A percentile compares a stretch with the other conserved stretches of the same genome.
Evolutionary conservation across 2,113 vertebrate genomes (phyloP).

Genomic region (Myotis brandtii): DNA sequence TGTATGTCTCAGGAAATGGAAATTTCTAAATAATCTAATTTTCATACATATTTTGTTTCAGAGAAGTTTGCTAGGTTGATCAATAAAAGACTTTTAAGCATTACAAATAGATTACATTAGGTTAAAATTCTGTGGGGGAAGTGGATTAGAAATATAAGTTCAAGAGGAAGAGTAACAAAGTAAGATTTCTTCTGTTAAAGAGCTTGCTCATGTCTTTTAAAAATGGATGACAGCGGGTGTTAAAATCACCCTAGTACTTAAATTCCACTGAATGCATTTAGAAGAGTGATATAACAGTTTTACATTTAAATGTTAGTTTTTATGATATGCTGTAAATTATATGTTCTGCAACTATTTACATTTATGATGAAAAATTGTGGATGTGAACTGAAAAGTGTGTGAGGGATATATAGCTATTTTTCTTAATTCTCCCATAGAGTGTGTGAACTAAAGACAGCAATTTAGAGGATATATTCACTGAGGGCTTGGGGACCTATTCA

Average conservation of each 20-base stretch:
- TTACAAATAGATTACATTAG: constrained; percentile 35
- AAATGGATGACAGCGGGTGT: constrained; percentile 28
- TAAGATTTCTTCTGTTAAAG: constrained; percentile 32
- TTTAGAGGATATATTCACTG: neutral
- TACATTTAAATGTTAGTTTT: constrained; percentile 57
- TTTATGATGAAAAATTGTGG: constrained; percentile 54
- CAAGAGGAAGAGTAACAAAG: neutral
- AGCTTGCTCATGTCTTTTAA: constrained; percentile 29
- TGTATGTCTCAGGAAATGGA: constrained; percentile 49
- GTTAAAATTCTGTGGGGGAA: constrained; percentile 41
- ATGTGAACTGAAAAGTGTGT: constrained; percentile 28
- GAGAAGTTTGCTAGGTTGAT: constrained; percentile 32
- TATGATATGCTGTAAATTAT: constrained; percentile 41
- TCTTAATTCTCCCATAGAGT: neutral
- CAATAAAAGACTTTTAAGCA: constrained; percentile 62
- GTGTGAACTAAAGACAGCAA: neutral
- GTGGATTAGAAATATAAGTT: constrained; percentile 39
- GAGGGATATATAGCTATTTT: neutral
- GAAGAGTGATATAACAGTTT: constrained; percentile 34
- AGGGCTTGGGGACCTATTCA: neutral
- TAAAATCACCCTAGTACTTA: constrained; percentile 51
- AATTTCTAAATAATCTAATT: constrained; percentile 58
- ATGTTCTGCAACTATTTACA: constrained; percentile 51
- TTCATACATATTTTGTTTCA: constrained; percentile 55
- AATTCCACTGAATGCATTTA: constrained; percentile 27